Percentiles rank a stretch among this genome's conserved stretches.
Conservation (phyloP, 2,113 vertebrate genomes). For the Colossoma macropomum region DNA sequence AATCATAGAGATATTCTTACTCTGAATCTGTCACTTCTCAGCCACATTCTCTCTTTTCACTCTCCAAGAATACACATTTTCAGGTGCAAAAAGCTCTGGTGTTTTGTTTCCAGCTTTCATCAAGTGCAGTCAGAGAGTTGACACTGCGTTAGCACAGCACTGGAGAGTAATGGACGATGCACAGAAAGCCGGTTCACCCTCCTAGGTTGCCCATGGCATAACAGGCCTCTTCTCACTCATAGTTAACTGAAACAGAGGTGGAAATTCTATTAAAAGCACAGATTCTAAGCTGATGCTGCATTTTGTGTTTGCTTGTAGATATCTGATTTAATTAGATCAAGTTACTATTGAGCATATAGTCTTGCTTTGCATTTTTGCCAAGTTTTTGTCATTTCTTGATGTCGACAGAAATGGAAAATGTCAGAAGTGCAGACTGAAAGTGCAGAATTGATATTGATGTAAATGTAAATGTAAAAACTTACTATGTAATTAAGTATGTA, state of each 20-base stretch:
- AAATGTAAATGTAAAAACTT: too few relatives aligned
- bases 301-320: too few relatives aligned
- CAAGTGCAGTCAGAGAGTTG: background rate
- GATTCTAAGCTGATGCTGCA: background rate
- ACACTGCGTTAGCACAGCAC: conserved; percentile 5
- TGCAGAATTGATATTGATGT: too few relatives aligned
- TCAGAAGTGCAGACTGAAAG: too few relatives aligned
- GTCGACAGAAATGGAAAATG: too few relatives aligned
- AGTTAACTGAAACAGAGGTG: background rate
- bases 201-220: background rate
- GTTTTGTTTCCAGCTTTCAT: conserved; percentile 35
- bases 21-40: background rate
- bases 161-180: conserved; percentile 42
- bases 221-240: background rate
- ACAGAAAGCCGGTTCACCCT: conserved; percentile 46
- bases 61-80: conserved; percentile 34
- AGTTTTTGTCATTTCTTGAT: too few relatives aligned
- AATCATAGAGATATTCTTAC: conserved; percentile 10
- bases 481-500: too few relatives aligned
- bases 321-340: too few relatives aligned
- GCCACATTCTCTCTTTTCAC: conserved; percentile 22
- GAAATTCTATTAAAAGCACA: background rate
- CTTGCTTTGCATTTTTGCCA: too few relatives aligned
- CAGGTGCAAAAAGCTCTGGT: conserved; percentile 47
- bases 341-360: too few relatives aligned